A percentile compares a stretch with the other conserved stretches of the same genome.
Evolutionary conservation across 1,140 invertebrate genomes (phyloP).

Genomic region (Tetramorium alpestre): DNA sequence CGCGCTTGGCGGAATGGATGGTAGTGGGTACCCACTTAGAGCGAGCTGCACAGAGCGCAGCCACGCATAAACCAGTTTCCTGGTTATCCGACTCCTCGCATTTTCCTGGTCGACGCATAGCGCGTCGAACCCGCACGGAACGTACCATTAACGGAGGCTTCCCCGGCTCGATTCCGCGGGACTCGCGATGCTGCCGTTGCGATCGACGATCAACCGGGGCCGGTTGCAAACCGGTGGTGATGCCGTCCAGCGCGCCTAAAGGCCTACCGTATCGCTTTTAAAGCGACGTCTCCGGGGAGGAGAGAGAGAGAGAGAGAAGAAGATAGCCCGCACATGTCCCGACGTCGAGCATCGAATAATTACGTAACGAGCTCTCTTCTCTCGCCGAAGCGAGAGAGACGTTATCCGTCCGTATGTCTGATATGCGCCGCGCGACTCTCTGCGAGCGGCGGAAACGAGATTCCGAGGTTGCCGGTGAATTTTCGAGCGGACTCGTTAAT

Average conservation of each 20-base stretch:
- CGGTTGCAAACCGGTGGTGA: constrained; percentile 51
- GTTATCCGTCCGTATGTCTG: constrained; percentile 49
- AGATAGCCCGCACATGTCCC: constrained; percentile 17
- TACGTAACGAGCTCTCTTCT: constrained; percentile 61
- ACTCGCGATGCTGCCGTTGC: constrained; percentile 43
- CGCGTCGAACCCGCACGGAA: constrained; percentile 76
- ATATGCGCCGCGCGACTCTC: background rate
- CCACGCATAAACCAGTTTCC: constrained; percentile 85
- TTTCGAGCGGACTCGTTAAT: constrained; percentile 31
- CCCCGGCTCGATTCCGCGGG: constrained; percentile 68
- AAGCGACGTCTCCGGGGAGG: constrained; percentile 31
- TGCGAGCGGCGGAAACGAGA: background rate
- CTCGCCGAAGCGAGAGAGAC: constrained; percentile 35
- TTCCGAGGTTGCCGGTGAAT: constrained; percentile 21
- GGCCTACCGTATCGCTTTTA: constrained; percentile 60
- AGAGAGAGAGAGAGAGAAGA: too few species aligned
- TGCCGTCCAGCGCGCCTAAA: constrained; percentile 56
- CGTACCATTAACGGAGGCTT: constrained; percentile 80
- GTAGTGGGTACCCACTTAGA: constrained; percentile 74
- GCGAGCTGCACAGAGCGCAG: constrained; percentile 70
- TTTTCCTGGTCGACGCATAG: constrained; percentile 80
- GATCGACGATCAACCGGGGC: constrained; percentile 66
- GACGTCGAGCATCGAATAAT: constrained; percentile 67
- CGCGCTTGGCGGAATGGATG: constrained; percentile 62
- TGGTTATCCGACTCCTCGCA: constrained; percentile 82